Base-by-base conservation (phyloP, 2,113 vertebrate species). In the Symphodus melops region DNA sequence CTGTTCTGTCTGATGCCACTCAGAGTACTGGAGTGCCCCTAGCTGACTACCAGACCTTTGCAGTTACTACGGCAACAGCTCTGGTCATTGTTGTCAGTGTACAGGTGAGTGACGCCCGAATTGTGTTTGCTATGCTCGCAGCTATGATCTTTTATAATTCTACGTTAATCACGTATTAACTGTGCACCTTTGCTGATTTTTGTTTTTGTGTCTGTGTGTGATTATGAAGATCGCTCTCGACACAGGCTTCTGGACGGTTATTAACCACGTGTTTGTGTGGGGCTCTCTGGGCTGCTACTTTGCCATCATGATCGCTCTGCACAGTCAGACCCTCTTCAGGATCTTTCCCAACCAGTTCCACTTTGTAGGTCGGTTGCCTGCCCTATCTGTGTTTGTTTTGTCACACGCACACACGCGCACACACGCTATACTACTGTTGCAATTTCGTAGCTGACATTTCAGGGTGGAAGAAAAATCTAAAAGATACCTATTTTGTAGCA, bases 201-300 rank as follows among this genome's bases (percentile, higher is more conserved):
- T 46, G 28, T 5, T 1, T 56, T 58, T 81, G 20, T 72, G 16
- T 82, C 3, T 83, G 54, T 88, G 21, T 80, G 56, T 85, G 49
- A 53, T 7, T 72, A 5, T 20, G 36, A 73, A 98, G 97, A 98
- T 98, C 0, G 95, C 95, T 44, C 90, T 98, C 7, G 97, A 98
- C 79, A 99, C 97, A 0, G 96, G 96, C 42, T 99, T 96, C 90
- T 99, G 97, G 97, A 98, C 97, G 0, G 93, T 96, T 61, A 96
- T 99, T 88, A 99, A 98, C 92, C 97, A 97, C 61, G 96, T 98
- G 93, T 98, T 96, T 86, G 96, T 99, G 86, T 98, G 96, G 97
- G 96, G 97, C 74, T 98, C 97, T 73, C 88, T 98, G 28, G 96
- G 96, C 0, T 87, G 89, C 7, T 98, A 96, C 92, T 98, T 98